Base-by-base conservation (phyloP, 2,888 invertebrate species). In the Therioaphis trifolii region DNA sequence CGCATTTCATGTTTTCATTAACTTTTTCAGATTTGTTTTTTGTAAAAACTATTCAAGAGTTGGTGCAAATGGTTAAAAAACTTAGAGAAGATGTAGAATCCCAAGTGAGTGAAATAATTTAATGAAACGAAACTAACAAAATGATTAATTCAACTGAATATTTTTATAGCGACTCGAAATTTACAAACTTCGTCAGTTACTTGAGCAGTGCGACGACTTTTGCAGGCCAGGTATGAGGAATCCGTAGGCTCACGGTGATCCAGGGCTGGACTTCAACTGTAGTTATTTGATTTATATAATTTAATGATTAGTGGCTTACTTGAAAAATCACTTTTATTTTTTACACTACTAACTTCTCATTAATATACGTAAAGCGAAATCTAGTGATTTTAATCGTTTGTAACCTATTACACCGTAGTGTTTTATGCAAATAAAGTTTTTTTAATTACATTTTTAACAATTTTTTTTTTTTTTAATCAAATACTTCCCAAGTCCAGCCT, bases 161-260 rank as follows among this genome's bases (percentile, higher is more conserved):
- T 84, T 72, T 68, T 86, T 88, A 27, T 88, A 91, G 91, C 89
- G 89, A 69, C 86, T 91, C 85, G 94, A 93, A 87, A 93, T 95
- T 29, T 92, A 93, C 85, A 90, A 90, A 86, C 90, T 96, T 78
- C 91, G 93, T 49, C 91, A 91, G 85, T 90, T 95, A 79, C 90
- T 96, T 85, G 93, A 94, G 87, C 93, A 94, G 87, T 96, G 96
- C 88, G 94, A 94, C 86, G 91, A 92, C 84, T 94, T 93, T 88
- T 92, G 91, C 86, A 84, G 84, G 71, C 86, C 87, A 86, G 86
- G 86, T 87, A 86, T 87, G 86, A 77, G 86, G 85, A 85, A 68
- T 68, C 76, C 58, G 43, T 69, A 72, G 72, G 58, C 46, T 84
- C 85, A 84, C 84, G 82, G 78, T 85, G 84, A 85, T 85, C 86